Conservation (phyloP, 2,888 invertebrate species). For the Polia nebulosa region DNA sequence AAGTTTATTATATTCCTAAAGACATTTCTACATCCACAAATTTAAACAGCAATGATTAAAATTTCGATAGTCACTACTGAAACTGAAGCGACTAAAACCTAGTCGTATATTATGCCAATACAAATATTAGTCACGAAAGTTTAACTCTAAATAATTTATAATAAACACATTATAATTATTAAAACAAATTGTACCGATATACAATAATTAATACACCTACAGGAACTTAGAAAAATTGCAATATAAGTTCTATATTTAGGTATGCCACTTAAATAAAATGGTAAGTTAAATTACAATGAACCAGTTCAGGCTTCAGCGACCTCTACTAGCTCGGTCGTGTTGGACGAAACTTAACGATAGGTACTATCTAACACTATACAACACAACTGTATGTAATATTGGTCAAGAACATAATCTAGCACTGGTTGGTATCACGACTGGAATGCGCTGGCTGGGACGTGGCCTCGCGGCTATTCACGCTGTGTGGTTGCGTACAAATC, state of each 20-base stretch:
- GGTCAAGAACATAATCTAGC: slow-evolving; percentile 82
- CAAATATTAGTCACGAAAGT: slow-evolving; percentile 82
- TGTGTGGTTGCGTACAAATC: slow-evolving; percentile 55
- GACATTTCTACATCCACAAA: slow-evolving; percentile 48
- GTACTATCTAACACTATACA: slow-evolving; percentile 81
- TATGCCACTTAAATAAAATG: slow-evolving; percentile 89
- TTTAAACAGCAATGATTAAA: slow-evolving; percentile 47
- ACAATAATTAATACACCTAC: slow-evolving; percentile 90
- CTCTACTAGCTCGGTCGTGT: slow-evolving; percentile 69
- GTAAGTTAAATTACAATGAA: slow-evolving; percentile 81
- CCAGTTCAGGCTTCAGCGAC: slow-evolving; percentile 74
- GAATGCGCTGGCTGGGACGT: slow-evolving; percentile 85
- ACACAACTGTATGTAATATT: slow-evolving; percentile 82
- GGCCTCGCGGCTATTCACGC: slow-evolving; percentile 47
- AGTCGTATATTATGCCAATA: slow-evolving; percentile 81
- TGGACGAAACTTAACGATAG: slow-evolving; percentile 80
- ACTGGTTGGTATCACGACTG: slow-evolving; percentile 79
- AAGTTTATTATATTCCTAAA: slow-evolving; percentile 57
- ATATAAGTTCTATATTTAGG: slow-evolving; percentile 90
- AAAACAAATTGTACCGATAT: slow-evolving; percentile 90
- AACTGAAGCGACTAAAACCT: slow-evolving; percentile 55
- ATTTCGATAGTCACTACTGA: slow-evolving; percentile 42
- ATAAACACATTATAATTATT: slow-evolving; percentile 88
- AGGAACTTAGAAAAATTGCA: slow-evolving; percentile 91
- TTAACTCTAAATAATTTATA: slow-evolving; percentile 89